phyloP scores from a whole-genome alignment of 2,888 invertebrate species.

The Protula sp. region DNA sequence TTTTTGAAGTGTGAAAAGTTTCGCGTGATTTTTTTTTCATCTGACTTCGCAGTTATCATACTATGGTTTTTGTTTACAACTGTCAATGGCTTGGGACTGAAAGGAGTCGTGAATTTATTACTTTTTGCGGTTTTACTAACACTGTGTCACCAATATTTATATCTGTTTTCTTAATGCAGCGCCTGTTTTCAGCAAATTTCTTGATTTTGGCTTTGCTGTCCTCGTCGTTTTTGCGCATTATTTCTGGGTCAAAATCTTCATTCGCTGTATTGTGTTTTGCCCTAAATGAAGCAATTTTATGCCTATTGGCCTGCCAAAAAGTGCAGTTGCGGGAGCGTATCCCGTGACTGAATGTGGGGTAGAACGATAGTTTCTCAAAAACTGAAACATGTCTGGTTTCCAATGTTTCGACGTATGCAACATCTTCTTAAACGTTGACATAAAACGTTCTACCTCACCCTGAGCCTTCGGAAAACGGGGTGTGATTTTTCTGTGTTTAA shows the following conservation, averaged over 20 bases:
- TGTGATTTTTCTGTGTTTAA: conserved; percentile 21
- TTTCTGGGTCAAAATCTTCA: too few relatives aligned
- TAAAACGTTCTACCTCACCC: conserved; percentile 4
- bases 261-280: too few relatives aligned
- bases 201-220: neutral
- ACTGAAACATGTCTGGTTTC: conserved; percentile 3
- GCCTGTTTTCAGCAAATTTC: neutral
- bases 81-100: neutral
- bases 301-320: neutral
- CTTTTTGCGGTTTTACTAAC: too few relatives aligned
- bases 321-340: neutral
- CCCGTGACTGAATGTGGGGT: conserved; percentile 4
- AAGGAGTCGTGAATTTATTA: neutral
- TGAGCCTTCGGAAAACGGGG: conserved; percentile 7
- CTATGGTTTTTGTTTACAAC: too few relatives aligned
- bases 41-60: neutral
- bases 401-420: conserved; percentile 1
- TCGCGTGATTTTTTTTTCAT: neutral
- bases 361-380: conserved; percentile 4
- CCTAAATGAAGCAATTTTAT: neutral
- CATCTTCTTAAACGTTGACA: conserved; percentile 4
- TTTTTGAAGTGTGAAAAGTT: too few relatives aligned
- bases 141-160: too few relatives aligned
- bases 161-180: neutral
- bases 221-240: neutral